These are phyloP conservation scores for Eulemur rufifrons DNA, from an alignment of 2,113 vertebrate genomes.

Conservation along the genomic window DNA sequence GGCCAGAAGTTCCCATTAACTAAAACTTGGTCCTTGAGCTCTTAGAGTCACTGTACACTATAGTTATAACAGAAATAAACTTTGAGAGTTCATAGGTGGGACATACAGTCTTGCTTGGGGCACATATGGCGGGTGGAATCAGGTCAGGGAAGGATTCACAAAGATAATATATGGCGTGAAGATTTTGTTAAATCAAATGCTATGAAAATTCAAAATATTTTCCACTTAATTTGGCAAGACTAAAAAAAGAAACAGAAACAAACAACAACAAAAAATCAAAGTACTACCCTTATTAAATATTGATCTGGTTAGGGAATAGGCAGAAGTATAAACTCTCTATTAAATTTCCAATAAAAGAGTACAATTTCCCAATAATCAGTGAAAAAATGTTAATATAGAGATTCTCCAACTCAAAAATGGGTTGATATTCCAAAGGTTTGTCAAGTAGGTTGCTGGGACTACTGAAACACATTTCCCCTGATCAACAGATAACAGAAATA, in stretches of 20 bases:
- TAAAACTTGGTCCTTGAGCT: not conserved
- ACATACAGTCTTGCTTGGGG: not conserved
- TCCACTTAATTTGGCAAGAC: no score
- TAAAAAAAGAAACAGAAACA: no score
- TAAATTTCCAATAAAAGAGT: slow-evolving; percentile 29
- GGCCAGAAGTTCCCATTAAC: not conserved
- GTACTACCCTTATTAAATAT: slow-evolving; percentile 32
- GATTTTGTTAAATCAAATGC: slow-evolving; percentile 20
- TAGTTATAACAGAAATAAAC: not conserved
- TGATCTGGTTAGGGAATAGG: not conserved
- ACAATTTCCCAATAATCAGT: not conserved
- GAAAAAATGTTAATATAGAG: slow-evolving; percentile 11
- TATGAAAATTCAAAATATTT: not conserved
- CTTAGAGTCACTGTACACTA: not conserved
- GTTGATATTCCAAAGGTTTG: not conserved
- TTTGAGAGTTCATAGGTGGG: not conserved
- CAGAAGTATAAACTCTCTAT: slow-evolving; percentile 20
- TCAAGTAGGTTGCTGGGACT: not conserved
- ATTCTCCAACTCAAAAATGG: slow-evolving; percentile 46
- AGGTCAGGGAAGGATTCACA: not conserved
- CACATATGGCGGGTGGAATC: not conserved
- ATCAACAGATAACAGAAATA: not conserved
- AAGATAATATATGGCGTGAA: not conserved
- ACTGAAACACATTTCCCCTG: not conserved
- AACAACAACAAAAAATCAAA: not conserved